phyloP scores from a whole-genome alignment of 2,113 vertebrate genomes.

The Butorides virescens region DNA sequence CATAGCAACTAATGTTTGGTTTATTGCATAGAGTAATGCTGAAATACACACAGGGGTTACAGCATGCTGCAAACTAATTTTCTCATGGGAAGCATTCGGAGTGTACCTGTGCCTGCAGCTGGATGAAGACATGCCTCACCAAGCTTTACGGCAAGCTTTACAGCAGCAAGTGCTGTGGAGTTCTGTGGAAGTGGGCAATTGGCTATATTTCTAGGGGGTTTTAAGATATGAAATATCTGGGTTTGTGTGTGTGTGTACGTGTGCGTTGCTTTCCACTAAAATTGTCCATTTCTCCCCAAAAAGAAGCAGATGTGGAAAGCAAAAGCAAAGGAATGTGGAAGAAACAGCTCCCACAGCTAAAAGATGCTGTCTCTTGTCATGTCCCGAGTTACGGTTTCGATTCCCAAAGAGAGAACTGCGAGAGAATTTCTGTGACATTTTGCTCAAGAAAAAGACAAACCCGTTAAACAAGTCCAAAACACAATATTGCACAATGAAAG shows the following conservation, averaged over 20 bases:
- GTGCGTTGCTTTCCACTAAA: not conserved
- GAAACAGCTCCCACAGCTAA: not conserved
- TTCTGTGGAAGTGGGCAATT: not conserved
- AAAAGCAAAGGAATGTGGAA: not conserved
- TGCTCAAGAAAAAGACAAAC: not conserved
- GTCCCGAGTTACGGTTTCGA: not conserved
- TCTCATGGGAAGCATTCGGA: not conserved
- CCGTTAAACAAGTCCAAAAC: not conserved
- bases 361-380: not conserved
- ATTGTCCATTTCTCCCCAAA: not conserved
- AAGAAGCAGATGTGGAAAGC: not conserved
- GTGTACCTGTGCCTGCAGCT: not conserved
- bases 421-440: not conserved
- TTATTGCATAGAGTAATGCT: not conserved
- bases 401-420: not conserved
- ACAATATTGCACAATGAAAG: not conserved
- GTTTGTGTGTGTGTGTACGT: not conserved
- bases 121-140: not conserved
- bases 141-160: not conserved
- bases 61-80: not conserved
- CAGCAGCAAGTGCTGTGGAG: not conserved
- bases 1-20: not conserved
- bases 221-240: not conserved
- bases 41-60: not conserved
- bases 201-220: not conserved